Conservation (phyloP, 2,797 vertebrate genomes). For the Poeciliopsis infans region DNA sequence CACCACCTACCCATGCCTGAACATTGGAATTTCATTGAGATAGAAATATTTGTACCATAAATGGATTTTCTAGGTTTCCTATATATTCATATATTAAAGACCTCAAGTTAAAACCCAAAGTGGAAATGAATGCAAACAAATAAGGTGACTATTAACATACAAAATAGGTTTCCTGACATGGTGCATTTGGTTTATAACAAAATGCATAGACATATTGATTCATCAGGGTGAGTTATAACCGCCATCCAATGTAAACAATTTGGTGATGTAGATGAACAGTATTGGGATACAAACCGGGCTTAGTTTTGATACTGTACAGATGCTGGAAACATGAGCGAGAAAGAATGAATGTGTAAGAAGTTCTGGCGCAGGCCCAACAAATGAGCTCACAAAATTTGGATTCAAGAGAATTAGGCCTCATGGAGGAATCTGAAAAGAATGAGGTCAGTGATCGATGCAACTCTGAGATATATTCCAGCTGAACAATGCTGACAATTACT, state of each 20-base stretch:
- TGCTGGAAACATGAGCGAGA: background rate
- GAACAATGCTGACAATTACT: background rate
- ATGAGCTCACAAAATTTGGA: background rate
- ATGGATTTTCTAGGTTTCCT: background rate
- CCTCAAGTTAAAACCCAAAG: background rate
- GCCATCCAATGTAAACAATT: background rate
- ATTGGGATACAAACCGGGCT: background rate
- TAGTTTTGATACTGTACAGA: background rate
- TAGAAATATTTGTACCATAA: background rate
- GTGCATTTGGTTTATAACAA: background rate
- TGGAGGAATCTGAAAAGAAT: background rate
- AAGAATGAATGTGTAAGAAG: background rate
- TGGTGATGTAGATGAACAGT: background rate
- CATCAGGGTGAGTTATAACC: background rate
- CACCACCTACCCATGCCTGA: background rate
- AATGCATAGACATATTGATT: background rate
- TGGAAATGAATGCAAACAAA: background rate
- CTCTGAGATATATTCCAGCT: background rate
- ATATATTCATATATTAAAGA: background rate
- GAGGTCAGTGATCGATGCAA: background rate
- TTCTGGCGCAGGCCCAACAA: background rate
- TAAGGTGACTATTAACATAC: background rate
- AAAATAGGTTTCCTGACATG: background rate
- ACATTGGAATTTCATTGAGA: background rate
- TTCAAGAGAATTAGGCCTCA: background rate